Evolutionary conservation across 2,888 invertebrate species (phyloP), one percentile per base, ranked within the genome.

Genomic region (Drosophila eohydei): DNA sequence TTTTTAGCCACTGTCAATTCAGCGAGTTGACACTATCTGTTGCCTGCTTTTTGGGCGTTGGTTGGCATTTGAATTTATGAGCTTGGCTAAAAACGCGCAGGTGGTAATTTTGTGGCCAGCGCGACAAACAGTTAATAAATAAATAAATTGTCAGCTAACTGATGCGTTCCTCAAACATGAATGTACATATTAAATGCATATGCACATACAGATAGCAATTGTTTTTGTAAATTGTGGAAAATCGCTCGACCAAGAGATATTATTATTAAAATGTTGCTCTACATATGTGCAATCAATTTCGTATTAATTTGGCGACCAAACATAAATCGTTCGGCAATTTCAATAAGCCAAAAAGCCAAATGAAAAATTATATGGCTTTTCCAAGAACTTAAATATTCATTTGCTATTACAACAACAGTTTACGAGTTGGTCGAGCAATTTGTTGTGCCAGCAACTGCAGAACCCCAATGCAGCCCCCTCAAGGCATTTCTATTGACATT

Each of bases 61-160:
- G 26, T 14, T 4, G 44, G 44, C 26, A 48, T 48, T 30, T 32
- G 58, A 70, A 89, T 87, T 84, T 84, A 87, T 89, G 72, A 73
- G 81, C 76, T 81, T 77, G 65, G 12, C 36, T 64, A 60, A 62
- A 62, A 74, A 57, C 60, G 56, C 64, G 74, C 76, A 89, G 89
- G 89, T 83, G 87, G 83, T 87, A 83, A 83, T 88, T 80, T 88
- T 88, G 83, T 80, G 87, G 89, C 84, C 84, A 67, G 66, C 41
- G 44, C 68, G 67, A 66, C 74, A 83, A 83, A 83, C 66, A 72
- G 76, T 85, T 71, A 71, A 86, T 89, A 87, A 73, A 79, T 77
- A 80, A 77, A 75, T 64, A 79, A 85, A 62, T 46, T 62, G 46
- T 12, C 58, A 73, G 67, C 50, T 50, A 50, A 50, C 38, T 61